Evolutionary conservation across 1,140 invertebrate genomes (phyloP).

Genomic region (Drosophila miranda): DNA sequence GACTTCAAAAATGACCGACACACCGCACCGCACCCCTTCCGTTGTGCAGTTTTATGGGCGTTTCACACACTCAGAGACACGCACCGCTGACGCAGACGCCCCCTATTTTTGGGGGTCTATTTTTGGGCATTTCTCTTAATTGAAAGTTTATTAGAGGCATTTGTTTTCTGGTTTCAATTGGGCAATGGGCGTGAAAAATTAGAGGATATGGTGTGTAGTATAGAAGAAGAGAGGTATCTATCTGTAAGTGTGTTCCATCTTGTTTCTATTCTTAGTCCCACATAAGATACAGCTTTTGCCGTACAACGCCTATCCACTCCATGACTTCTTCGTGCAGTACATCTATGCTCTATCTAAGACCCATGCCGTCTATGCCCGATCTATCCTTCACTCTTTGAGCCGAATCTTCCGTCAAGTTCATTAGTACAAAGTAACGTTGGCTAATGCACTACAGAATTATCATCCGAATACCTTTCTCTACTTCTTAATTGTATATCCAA

Average conservation of each 20-base stretch:
- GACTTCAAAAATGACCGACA: slow-evolving; percentile 46
- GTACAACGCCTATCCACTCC: too few relatives aligned
- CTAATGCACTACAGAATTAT: too few relatives aligned
- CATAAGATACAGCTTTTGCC: too few relatives aligned
- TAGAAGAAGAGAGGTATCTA: too few relatives aligned
- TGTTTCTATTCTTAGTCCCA: too few relatives aligned
- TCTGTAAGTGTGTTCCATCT: too few relatives aligned
- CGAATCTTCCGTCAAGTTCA: neutral
- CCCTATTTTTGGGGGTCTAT: slow-evolving; percentile 38
- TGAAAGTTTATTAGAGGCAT: slow-evolving; percentile 72
- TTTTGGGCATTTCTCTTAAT: slow-evolving; percentile 63
- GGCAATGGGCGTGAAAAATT: slow-evolving; percentile 41
- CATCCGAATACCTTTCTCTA: too few relatives aligned
- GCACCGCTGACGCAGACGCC: slow-evolving; percentile 17
- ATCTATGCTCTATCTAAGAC: too few relatives aligned
- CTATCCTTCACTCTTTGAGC: too few relatives aligned
- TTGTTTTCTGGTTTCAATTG: slow-evolving; percentile 61
- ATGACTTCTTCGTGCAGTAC: too few relatives aligned
- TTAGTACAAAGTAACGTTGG: too few relatives aligned
- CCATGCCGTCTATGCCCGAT: too few relatives aligned
- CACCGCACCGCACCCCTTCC: slow-evolving; percentile 14
- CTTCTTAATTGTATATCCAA: slow-evolving; percentile 17
- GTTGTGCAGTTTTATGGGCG: slow-evolving; percentile 54
- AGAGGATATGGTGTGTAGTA: neutral
- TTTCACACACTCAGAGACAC: slow-evolving; percentile 19